A percentile compares a stretch with the other conserved stretches of the same genome.
These are phyloP conservation scores for Panzeria rudis DNA, from an alignment of 2,888 invertebrate genomes.

Conservation along the genomic window DNA sequence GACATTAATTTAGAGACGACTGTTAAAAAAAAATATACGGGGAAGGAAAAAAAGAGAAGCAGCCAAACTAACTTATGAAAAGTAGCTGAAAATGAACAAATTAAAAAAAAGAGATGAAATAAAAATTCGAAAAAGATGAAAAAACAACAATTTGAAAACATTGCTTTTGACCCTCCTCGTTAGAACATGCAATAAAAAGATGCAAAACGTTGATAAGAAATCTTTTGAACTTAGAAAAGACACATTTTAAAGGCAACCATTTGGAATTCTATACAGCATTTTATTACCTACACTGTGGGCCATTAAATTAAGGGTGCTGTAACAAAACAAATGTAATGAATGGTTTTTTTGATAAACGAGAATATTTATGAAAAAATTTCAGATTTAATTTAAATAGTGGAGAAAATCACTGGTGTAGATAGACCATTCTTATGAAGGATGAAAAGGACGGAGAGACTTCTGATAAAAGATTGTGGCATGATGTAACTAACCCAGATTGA, in stretches of 20 bases:
- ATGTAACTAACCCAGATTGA: no score
- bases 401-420: no score
- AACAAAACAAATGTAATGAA: background rate
- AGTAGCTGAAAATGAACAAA: conserved; percentile 65
- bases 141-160: conserved; percentile 36
- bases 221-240: conserved; percentile 70
- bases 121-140: background rate
- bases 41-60: conserved; percentile 22
- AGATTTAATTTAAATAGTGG: no score
- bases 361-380: no score
- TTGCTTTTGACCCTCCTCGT: conserved; percentile 67
- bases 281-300: conserved; percentile 8
- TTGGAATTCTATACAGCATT: conserved; percentile 34
- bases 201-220: conserved; percentile 68
- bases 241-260: conserved; percentile 38
- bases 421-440: no score
- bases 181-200: conserved; percentile 72
- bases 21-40: conserved; percentile 9
- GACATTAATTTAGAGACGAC: conserved; percentile 79
- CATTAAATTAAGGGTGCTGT: conserved; percentile 7
- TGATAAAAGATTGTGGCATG: no score
- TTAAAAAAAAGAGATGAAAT: conserved; percentile 25
- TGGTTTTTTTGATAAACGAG: no score
- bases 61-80: conserved; percentile 47
- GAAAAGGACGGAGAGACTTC: no score